A percentile compares a stretch with the other conserved stretches of the same genome.
These are phyloP conservation scores for Brachionus rubens DNA, from an alignment of 1,140 invertebrate species.

Conservation along the genomic window DNA sequence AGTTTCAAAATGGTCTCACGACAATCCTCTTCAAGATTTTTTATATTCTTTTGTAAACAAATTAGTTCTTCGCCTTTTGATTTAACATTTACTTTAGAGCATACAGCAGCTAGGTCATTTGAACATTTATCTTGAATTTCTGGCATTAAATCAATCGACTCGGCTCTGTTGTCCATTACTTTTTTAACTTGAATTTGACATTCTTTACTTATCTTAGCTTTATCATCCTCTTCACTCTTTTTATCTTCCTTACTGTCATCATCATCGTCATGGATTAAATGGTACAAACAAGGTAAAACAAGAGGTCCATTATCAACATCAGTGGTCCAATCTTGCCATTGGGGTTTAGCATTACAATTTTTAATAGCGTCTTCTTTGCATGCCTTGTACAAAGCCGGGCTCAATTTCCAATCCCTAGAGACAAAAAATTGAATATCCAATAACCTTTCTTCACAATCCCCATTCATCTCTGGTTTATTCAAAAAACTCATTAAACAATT, in stretches of 20 bases:
- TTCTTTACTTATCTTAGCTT: constrained; percentile 53
- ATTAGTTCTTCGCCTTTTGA: constrained; percentile 66
- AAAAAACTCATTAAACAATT: constrained; percentile 88
- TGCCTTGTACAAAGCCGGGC: constrained; percentile 66
- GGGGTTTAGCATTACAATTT: constrained; percentile 73
- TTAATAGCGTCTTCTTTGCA: constrained; percentile 80
- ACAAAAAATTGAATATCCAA: constrained; percentile 96
- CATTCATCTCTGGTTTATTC: constrained; percentile 76
- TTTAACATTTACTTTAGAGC: constrained; percentile 65
- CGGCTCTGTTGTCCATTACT: constrained; percentile 84
- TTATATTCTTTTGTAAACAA: constrained; percentile 86
- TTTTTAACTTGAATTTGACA: constrained; percentile 74
- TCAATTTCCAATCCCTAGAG: constrained; percentile 79
- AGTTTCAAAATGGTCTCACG: constrained; percentile 75
- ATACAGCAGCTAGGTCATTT: constrained; percentile 75
- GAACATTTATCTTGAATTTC: constrained; percentile 87
- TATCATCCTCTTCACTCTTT: constrained; percentile 14
- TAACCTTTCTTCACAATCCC: constrained; percentile 81
- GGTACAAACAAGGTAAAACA: constrained; percentile 85
- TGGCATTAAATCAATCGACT: constrained; percentile 85
- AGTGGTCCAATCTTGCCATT: constrained; percentile 70
- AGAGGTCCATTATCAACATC: constrained; percentile 72
- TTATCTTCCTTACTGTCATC: constrained; percentile 46
- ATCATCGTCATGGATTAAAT: constrained; percentile 68
- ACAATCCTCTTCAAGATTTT: constrained; percentile 67